Evolutionary conservation across 2,888 invertebrate species (phyloP), one percentile per base, ranked within the genome.

Genomic region (Marasmarcha lunaedactyla): DNA sequence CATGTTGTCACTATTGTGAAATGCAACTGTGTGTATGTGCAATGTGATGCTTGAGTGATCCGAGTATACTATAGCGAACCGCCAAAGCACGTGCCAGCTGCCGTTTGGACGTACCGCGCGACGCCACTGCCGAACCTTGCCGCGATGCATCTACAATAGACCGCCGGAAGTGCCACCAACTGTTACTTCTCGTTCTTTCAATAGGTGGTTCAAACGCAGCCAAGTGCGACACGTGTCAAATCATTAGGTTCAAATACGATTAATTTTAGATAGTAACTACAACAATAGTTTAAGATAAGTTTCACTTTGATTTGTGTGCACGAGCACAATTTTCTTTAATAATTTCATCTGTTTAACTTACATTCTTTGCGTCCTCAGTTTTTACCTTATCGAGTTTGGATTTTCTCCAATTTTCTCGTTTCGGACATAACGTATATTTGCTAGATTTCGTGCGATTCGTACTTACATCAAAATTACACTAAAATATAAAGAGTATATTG

Each of bases 1-100:
- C 59, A 57, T 56, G 59, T 63, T 66, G 57, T 55, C 55, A 55
- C 52, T 59, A 55, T 60, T 56, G 55, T 63, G 58, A 58, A 30
- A 30, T 10, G 30, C 30, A 30, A 30, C 6, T 20, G 30, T 2
- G n/a, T 39, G 27, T 14, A 33, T 34, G 34, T 25, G 27, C 36
- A 39, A 46, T 54, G 52, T 56, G 54, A 56, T 48, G 52, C 43
- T 40, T 39, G 42, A 41, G 42, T 41, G 39, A 42, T 48, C 49
- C 42, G 45, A 37, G 37, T 2, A 11, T 11, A 4, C 15, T 15
- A n/a, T 36, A 36, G 36, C 1, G 15, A 11, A 15, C 11, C 11
- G 36, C 36, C 36, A 15, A 13, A n/a, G 13, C 14, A 14, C 11
- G 30, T 7, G 6, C 37, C 14, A 11, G 34, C 14, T 34, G 34